Evolutionary conservation across 2,888 invertebrate genomes (phyloP).

Genomic region (Lumbricus terrestris): DNA sequence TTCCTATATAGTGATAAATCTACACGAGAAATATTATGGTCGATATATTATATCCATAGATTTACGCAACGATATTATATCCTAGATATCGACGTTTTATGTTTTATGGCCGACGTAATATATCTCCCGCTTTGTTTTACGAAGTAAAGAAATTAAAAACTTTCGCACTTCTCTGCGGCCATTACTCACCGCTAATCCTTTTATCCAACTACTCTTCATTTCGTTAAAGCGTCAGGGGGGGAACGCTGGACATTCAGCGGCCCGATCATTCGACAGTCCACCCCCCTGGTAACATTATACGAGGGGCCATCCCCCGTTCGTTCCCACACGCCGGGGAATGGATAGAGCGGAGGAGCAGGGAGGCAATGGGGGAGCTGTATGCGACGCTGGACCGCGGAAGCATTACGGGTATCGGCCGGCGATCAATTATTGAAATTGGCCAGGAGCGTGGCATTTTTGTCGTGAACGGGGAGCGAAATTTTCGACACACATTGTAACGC

Average conservation of each 20-base stretch:
- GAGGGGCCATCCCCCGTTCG: not conserved
- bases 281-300: not conserved
- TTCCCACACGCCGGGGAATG: not conserved
- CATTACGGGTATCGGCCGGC: not conserved
- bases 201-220: not conserved
- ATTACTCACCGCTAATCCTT: conserved; percentile 8
- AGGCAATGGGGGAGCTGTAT: not conserved
- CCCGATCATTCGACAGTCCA: not conserved
- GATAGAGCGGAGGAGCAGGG: not conserved
- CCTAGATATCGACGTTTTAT: not conserved
- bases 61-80: not conserved
- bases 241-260: not conserved
- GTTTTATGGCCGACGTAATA: not conserved
- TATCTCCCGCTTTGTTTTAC: not conserved
- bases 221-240: not conserved
- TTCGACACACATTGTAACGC: not conserved
- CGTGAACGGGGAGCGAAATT: too few species aligned
- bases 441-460: not conserved
- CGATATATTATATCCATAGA: not conserved
- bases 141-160: not conserved
- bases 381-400: not conserved
- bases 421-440: conserved; percentile 18
- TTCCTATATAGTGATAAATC: not conserved
- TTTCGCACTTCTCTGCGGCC: not conserved
- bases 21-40: too few species aligned